Evolutionary conservation across 2,797 vertebrate species (phyloP).

Genomic region (Podarcis siculus): DNA sequence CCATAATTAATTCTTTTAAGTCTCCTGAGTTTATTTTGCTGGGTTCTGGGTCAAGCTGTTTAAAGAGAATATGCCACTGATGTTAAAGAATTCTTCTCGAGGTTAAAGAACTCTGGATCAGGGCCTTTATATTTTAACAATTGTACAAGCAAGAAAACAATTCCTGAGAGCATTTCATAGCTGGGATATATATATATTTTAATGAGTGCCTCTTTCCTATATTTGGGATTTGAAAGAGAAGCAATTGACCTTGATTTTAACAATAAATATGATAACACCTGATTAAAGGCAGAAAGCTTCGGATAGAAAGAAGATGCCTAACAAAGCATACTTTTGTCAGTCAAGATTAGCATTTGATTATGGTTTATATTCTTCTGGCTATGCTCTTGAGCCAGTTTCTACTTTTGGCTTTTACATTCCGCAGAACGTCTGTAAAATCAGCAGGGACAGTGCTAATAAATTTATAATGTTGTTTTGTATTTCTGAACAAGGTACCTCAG

Average conservation of each 20-base stretch:
- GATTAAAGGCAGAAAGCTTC: constrained; percentile 64
- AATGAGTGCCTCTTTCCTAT: neutral
- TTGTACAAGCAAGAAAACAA: constrained; percentile 53
- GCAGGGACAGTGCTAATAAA: constrained; percentile 82
- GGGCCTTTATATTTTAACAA: constrained; percentile 36
- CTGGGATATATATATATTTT: constrained; percentile 36
- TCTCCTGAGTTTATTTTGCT: neutral
- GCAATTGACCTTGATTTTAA: constrained; percentile 67
- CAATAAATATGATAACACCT: constrained; percentile 69
- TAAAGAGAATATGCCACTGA: neutral
- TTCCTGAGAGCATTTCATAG: constrained; percentile 56
- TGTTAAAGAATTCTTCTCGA: neutral
- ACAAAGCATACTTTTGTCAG: constrained; percentile 47
- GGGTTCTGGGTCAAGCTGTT: neutral
- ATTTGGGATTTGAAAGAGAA: constrained; percentile 59
- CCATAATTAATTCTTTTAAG: neutral
- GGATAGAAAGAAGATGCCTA: constrained; percentile 46
- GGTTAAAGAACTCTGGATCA: neutral
- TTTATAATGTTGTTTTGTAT: constrained; percentile 84
- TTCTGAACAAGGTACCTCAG: constrained; percentile 81
- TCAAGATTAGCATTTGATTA: constrained; percentile 64
- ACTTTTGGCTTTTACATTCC: constrained; percentile 76
- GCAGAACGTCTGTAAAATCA: constrained; percentile 79
- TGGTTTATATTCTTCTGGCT: constrained; percentile 62
- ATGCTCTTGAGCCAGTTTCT: constrained; percentile 69